These are phyloP conservation scores for Sinella curviseta DNA, from an alignment of 1,140 invertebrate species.

Conservation along the genomic window DNA sequence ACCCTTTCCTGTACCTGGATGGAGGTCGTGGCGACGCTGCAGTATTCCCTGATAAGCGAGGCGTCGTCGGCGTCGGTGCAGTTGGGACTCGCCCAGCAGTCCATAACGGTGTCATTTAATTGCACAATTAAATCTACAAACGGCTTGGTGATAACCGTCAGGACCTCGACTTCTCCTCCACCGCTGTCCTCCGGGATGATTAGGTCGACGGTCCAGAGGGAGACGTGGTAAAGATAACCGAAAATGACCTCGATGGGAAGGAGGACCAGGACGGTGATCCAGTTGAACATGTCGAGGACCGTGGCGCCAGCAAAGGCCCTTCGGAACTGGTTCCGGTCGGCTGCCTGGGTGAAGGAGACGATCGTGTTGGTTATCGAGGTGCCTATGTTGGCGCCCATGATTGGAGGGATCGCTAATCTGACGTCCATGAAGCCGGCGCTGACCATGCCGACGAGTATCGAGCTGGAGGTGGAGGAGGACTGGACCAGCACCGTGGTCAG, in stretches of 20 bases:
- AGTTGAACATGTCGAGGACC: slow-evolving; percentile 62
- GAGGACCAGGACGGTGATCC: slow-evolving; percentile 56
- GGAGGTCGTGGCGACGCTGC: background rate
- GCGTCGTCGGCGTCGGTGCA: slow-evolving; percentile 48
- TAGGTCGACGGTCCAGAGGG: slow-evolving; percentile 52
- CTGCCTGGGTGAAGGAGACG: slow-evolving; percentile 59
- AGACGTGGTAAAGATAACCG: slow-evolving; percentile 55
- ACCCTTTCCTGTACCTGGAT: slow-evolving; percentile 27
- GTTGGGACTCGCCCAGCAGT: slow-evolving; percentile 49
- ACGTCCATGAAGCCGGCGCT: slow-evolving; percentile 59
- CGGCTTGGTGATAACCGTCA: slow-evolving; percentile 59
- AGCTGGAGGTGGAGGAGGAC: slow-evolving; percentile 64
- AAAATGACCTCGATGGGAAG: slow-evolving; percentile 54
- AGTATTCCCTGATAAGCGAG: slow-evolving; percentile 49
- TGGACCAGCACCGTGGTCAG: slow-evolving; percentile 65
- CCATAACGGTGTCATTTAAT: slow-evolving; percentile 57
- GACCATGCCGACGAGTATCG: slow-evolving; percentile 66
- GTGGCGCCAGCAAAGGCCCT: slow-evolving; percentile 62
- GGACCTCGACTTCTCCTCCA: slow-evolving; percentile 54
- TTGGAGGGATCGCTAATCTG: slow-evolving; percentile 60
- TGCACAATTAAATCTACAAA: slow-evolving; percentile 57
- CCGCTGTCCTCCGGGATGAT: slow-evolving; percentile 50
- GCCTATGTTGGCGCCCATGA: slow-evolving; percentile 67
- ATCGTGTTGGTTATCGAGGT: slow-evolving; percentile 65
- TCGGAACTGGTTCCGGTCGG: slow-evolving; percentile 57